Evolutionary conservation across 2,113 vertebrate genomes (phyloP).

Genomic region (Passer domesticus): DNA sequence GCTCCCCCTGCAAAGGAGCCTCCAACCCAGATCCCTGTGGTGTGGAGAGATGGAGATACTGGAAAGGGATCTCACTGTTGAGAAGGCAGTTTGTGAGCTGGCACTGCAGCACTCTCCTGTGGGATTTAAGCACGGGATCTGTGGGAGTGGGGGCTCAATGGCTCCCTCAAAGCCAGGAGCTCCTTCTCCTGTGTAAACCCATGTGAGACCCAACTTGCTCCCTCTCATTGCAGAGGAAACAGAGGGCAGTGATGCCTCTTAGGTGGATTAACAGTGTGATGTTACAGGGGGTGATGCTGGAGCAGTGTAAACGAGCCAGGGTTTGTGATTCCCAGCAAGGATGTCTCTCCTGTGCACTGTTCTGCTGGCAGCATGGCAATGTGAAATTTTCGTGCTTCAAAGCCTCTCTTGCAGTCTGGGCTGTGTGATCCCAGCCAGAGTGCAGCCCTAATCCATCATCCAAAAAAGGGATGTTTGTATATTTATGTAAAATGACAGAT

Average conservation of each 20-base stretch:
- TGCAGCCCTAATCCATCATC: conserved; percentile 33
- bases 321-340: not conserved
- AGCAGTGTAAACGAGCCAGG: not conserved
- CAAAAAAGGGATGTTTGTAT: conserved; percentile 39
- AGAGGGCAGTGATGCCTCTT: not conserved
- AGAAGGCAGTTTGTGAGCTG: fast-evolving
- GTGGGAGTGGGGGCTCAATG: fast-evolving
- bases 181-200: not conserved
- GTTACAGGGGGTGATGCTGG: fast-evolving
- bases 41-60: not conserved
- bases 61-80: not conserved
- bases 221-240: not conserved
- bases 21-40: fast-evolving
- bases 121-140: fast-evolving
- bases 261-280: not conserved
- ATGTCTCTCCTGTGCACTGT: not conserved
- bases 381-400: not conserved
- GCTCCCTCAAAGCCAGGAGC: not conserved
- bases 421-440: conserved; percentile 14
- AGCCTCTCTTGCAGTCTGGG: conserved; percentile 25
- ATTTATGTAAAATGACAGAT: conserved; percentile 49
- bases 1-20: not conserved
- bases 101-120: fast-evolving
- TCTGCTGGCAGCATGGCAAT: not conserved
- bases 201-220: fast-evolving